Conservation (phyloP, 2,888 invertebrate species). For the Diabrotica balteata region DNA sequence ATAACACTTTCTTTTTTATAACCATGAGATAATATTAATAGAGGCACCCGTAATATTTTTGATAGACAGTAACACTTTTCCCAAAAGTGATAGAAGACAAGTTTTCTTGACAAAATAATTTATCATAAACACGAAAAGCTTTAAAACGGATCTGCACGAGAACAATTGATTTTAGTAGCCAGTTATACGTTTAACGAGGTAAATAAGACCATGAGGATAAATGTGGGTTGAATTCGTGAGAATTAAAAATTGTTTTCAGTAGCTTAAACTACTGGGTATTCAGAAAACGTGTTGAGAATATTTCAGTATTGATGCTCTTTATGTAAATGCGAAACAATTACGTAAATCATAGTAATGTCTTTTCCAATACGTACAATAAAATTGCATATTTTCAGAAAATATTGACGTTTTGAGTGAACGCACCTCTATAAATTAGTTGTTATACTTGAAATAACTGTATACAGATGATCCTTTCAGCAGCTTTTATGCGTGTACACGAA, state of each 20-base stretch:
- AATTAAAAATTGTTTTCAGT: constrained; percentile 29
- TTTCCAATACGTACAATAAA: constrained; percentile 7
- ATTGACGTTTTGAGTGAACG: constrained; percentile 1
- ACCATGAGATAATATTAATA: too few relatives aligned
- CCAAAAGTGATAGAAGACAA: too few relatives aligned
- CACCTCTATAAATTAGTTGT: too few relatives aligned
- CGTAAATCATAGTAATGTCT: constrained; percentile 14
- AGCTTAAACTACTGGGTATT: constrained; percentile 29
- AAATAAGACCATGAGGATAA: constrained; percentile 23
- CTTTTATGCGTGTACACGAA: too few relatives aligned
- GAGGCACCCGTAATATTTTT: too few relatives aligned
- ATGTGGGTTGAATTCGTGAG: constrained; percentile 29
- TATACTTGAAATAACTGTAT: too few relatives aligned
- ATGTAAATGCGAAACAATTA: constrained; percentile 17
- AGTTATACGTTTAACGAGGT: constrained; percentile 26
- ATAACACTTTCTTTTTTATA: too few relatives aligned
- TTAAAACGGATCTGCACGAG: constrained; percentile 11
- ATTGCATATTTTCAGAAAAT: neutral
- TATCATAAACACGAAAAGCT: too few relatives aligned
- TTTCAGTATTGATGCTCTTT: constrained; percentile 23
- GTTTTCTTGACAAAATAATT: too few relatives aligned
- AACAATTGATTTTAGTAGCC: constrained; percentile 23
- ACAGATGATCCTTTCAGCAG: too few relatives aligned
- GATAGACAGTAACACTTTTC: too few relatives aligned
- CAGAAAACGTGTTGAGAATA: constrained; percentile 28